Percentiles rank a stretch among this genome's conserved stretches.
phyloP scores from a whole-genome alignment of 64 coral and sea anemone species.

The Montipora sp. region DNA sequence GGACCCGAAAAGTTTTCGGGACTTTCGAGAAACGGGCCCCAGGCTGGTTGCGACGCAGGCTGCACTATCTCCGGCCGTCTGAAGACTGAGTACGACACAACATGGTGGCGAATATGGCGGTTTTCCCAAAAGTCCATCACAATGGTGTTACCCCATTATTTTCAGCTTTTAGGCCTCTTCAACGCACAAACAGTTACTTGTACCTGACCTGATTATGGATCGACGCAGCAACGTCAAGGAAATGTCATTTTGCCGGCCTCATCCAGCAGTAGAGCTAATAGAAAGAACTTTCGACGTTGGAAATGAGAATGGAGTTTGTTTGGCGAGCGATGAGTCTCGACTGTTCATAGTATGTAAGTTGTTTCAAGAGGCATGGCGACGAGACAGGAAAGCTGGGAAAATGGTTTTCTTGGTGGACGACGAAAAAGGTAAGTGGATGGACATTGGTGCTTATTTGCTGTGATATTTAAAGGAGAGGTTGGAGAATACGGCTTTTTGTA shows the following conservation, averaged over 20 bases:
- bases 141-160: neutral
- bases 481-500: no score
- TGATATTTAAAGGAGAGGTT: no score
- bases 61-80: no score
- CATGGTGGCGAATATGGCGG: neutral
- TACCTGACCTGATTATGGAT: neutral
- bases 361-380: slow-evolving; percentile 18
- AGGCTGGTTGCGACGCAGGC: no score
- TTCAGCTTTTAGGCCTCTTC: neutral
- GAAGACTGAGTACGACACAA: neutral
- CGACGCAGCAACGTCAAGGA: neutral
- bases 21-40: no score
- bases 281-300: neutral
- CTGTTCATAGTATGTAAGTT: slow-evolving; percentile 56
- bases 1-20: no score
- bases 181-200: neutral
- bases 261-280: slow-evolving; percentile 34
- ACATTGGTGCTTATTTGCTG: no score
- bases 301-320: slow-evolving; percentile 25
- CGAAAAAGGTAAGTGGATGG: slow-evolving; percentile 6
- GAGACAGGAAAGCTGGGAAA: neutral
- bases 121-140: neutral
- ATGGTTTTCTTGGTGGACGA: slow-evolving; percentile 35
- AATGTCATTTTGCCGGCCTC: slow-evolving; percentile 20
- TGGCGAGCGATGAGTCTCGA: slow-evolving; percentile 20